phyloP scores from a whole-genome alignment of 2,113 vertebrate species.

The Daubentonia madagascariensis region DNA sequence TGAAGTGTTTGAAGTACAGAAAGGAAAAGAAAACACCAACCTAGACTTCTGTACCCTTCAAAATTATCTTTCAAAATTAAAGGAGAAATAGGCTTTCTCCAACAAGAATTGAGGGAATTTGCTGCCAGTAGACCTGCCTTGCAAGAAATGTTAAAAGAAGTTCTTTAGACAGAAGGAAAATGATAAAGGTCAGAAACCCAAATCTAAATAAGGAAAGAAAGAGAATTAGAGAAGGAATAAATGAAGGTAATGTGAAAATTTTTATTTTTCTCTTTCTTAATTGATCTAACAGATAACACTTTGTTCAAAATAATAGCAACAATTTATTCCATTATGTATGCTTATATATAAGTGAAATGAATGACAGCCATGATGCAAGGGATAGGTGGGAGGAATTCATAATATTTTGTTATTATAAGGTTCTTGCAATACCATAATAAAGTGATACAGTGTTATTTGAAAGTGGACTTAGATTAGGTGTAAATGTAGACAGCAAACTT shows the following conservation, averaged over 20 bases:
- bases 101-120: neutral
- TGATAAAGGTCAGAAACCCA: neutral
- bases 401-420: conserved; percentile 20
- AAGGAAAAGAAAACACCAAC: neutral
- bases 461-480: neutral
- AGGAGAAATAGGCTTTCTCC: neutral
- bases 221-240: neutral
- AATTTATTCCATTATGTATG: neutral
- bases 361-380: neutral
- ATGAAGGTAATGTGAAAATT: neutral
- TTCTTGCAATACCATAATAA: neutral
- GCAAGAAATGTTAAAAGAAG: neutral
- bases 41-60: neutral
- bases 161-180: neutral
- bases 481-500: neutral
- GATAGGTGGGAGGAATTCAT: neutral
- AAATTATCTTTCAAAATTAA: conserved; percentile 20
- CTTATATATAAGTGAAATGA: neutral
- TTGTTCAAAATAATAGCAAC: neutral
- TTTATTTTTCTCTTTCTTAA: conserved; percentile 15
- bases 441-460: neutral
- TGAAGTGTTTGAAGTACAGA: neutral
- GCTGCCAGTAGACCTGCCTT: neutral
- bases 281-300: neutral
- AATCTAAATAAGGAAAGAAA: neutral